Conservation (phyloP, 2,113 vertebrate species). For the Sitta europaea region DNA sequence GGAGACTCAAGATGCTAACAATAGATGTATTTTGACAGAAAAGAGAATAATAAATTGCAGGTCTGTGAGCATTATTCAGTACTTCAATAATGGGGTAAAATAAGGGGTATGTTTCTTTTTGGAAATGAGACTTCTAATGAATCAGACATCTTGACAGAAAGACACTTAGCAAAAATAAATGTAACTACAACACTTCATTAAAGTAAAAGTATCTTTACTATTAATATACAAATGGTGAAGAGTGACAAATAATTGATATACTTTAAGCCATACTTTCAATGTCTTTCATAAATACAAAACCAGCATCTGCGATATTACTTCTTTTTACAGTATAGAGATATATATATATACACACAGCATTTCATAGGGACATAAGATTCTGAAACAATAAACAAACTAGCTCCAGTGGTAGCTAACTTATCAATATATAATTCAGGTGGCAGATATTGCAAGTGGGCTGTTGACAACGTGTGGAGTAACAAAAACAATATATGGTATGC, state of each 20-base stretch:
- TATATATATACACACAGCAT: conserved; percentile 77
- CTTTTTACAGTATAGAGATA: conserved; percentile 78
- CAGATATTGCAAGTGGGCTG: conserved; percentile 47
- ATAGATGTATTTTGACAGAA: conserved; percentile 21
- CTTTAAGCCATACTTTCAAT: conserved; percentile 79
- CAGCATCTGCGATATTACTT: conserved; percentile 77
- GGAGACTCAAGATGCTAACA: not conserved
- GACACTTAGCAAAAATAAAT: conserved; percentile 62
- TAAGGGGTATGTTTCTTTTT: not conserved
- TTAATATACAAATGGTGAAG: conserved; percentile 83
- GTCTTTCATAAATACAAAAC: conserved; percentile 83
- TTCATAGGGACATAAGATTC: conserved; percentile 73
- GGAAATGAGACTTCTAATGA: not conserved
- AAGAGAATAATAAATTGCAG: conserved; percentile 10
- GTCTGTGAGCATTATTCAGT: not conserved
- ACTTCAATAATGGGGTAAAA: not conserved
- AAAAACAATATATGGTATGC: conserved; percentile 51
- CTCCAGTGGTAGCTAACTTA: conserved; percentile 57
- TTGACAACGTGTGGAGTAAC: conserved; percentile 47
- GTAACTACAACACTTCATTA: conserved; percentile 72
- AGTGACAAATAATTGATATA: conserved; percentile 80
- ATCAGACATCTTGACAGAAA: conserved; percentile 8
- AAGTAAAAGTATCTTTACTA: conserved; percentile 84
- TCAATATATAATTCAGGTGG: conserved; percentile 62
- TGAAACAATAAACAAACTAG: conserved; percentile 68